Percentiles rank a stretch among this genome's conserved stretches.
These are phyloP conservation scores for Eupithecia insigniata DNA, from an alignment of 2,888 invertebrate genomes.

Conservation along the genomic window DNA sequence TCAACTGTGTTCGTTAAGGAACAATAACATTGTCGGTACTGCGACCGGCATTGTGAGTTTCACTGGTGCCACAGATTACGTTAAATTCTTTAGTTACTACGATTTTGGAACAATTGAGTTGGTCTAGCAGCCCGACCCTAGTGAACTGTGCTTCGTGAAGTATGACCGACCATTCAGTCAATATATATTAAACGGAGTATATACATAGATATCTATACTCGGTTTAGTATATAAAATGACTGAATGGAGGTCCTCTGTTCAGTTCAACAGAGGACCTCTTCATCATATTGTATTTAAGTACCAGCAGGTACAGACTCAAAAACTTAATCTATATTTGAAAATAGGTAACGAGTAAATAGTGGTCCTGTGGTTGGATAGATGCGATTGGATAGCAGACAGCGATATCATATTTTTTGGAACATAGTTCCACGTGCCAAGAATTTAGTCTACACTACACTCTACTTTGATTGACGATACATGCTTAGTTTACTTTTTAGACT, in stretches of 20 bases:
- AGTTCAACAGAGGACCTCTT: neutral
- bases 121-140: constrained; percentile 54
- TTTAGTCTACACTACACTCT: neutral
- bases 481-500: too few species aligned
- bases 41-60: constrained; percentile 54
- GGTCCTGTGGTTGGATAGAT: neutral
- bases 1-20: constrained; percentile 49
- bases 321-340: neutral
- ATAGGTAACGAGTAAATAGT: neutral
- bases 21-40: constrained; percentile 53
- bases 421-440: neutral
- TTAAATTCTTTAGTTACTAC: constrained; percentile 41
- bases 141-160: constrained; percentile 51
- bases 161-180: constrained; percentile 46
- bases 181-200: constrained; percentile 21
- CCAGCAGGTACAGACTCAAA: neutral
- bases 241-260: too few species aligned
- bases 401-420: neutral
- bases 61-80: constrained; percentile 38
- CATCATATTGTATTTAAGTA: neutral
- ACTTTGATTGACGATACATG: neutral
- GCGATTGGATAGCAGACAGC: neutral
- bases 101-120: constrained; percentile 59
- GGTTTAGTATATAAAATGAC: too few species aligned
- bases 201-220: too few species aligned